Evolutionary conservation across 2,797 vertebrate genomes (phyloP).

Genomic region (Gephyroberyx darwinii): DNA sequence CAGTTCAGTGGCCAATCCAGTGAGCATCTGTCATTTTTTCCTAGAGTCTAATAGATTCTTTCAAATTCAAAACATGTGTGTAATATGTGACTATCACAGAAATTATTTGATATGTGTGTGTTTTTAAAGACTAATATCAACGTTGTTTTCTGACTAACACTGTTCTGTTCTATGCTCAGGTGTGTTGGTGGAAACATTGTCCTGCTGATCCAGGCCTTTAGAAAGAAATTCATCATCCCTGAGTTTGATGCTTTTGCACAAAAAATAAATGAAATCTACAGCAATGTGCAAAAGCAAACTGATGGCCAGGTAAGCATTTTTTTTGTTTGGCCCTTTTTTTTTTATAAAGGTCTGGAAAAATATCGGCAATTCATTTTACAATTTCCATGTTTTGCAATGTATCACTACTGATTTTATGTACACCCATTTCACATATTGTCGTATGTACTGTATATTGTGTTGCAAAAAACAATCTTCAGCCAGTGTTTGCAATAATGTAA

Average conservation of each 20-base stretch:
- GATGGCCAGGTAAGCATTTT: constrained; percentile 77
- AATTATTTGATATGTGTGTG: not conserved
- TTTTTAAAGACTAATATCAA: not conserved
- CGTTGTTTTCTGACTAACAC: not conserved
- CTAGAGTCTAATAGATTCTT: no score
- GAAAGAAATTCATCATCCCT: constrained; percentile 90
- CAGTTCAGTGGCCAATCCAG: not conserved
- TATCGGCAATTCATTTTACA: not conserved
- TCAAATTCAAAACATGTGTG: no score
- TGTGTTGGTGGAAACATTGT: constrained; percentile 88
- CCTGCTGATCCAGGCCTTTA: constrained; percentile 89
- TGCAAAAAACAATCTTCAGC: no score
- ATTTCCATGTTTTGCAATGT: not conserved
- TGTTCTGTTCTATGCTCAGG: constrained; percentile 66
- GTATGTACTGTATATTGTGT: no score
- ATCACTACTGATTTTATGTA: not conserved
- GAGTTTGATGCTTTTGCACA: constrained; percentile 87
- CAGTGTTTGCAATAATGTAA: no score
- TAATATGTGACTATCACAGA: not conserved
- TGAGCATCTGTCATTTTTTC: not conserved
- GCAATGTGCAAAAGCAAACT: constrained; percentile 74
- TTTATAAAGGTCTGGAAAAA: not conserved
- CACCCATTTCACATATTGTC: not conserved
- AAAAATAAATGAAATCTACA: constrained; percentile 86
- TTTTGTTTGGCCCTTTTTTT: not conserved